Evolutionary conservation across 2,113 vertebrate species (phyloP), one percentile per base, ranked within the genome.

Genomic region (Rhegmatorhina hoffmannsi): DNA sequence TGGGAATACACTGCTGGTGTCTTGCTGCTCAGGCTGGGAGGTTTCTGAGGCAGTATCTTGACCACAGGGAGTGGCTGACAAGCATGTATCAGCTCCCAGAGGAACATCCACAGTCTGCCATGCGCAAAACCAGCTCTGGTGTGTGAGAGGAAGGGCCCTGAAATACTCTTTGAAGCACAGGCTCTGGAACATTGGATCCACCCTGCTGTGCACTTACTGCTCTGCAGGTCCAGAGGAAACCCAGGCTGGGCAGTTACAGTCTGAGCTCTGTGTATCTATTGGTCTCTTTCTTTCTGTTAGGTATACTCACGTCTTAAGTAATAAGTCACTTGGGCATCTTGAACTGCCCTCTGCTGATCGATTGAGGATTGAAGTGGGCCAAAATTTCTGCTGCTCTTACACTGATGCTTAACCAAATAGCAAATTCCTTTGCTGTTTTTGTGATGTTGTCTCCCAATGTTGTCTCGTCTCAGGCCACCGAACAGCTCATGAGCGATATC

Each of bases 401-500:
- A 33, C 33, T 76, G 62, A 31, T 46, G 26, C 14, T 58, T 2
- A 1, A 75, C 34, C 21, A 52, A 69, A 62, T 17, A 67, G 11
- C 43, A 4, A 4, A 5, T 68, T 81, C 56, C 47, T 72, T 58
- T 81, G 31, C 34, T 53, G 4, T 49, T 68, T 63, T 66, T 17
- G 11, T 80, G 28, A 8, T 26, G 68, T 58, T 55, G 18, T 72
- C 23, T 53, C 40, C 50, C 94, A 23, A 95, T 10, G 25, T 13
- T 56, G 5, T 88, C 40, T 90, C 95, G 3, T 97, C 63, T 9
- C 58, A 99, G 99, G 99, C 99, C 33, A 99, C 99, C 1, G 98
- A 99, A 59, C 99, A 99, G 98, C 99, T 99, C 95, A 98, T 98
- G 96, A 99, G 97, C 43, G 99, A 99, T 84, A 97, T 99, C 94